These are phyloP conservation scores for Alethe diademata DNA, from an alignment of 2,113 vertebrate genomes.

Conservation along the genomic window DNA sequence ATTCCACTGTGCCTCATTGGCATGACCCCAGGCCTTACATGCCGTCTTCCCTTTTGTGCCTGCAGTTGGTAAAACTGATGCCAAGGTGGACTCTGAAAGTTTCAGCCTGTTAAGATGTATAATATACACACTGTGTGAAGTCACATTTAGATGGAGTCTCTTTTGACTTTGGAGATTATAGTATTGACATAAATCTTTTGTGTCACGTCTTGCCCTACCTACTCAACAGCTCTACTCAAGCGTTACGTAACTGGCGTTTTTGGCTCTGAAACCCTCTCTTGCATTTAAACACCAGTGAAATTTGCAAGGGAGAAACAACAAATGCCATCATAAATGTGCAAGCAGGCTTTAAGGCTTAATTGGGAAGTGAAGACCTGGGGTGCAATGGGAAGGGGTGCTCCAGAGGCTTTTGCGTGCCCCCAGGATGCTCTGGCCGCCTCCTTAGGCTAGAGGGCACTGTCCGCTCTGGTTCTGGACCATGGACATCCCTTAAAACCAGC, in stretches of 20 bases:
- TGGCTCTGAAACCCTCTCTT: not conserved
- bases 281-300: not conserved
- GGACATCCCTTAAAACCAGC: not conserved
- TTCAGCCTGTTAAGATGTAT: not conserved
- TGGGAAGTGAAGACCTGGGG: not conserved
- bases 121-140: not conserved
- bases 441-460: conserved; percentile 55
- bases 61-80: not conserved
- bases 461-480: not conserved
- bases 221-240: not conserved
- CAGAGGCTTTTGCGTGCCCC: not conserved
- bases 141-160: not conserved
- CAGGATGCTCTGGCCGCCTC: not conserved
- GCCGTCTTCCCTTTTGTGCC: not conserved
- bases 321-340: not conserved
- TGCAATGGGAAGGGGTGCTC: not conserved
- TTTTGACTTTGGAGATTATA: not conserved
- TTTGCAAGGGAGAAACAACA: not conserved
- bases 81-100: not conserved
- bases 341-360: not conserved
- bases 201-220: not conserved
- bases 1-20: not conserved
- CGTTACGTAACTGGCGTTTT: not conserved
- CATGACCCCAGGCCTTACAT: not conserved
- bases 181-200: not conserved